A percentile compares a stretch with the other conserved stretches of the same genome.
These are phyloP conservation scores for Musca vetustissima DNA, from an alignment of 1,140 invertebrate species.

Conservation along the genomic window DNA sequence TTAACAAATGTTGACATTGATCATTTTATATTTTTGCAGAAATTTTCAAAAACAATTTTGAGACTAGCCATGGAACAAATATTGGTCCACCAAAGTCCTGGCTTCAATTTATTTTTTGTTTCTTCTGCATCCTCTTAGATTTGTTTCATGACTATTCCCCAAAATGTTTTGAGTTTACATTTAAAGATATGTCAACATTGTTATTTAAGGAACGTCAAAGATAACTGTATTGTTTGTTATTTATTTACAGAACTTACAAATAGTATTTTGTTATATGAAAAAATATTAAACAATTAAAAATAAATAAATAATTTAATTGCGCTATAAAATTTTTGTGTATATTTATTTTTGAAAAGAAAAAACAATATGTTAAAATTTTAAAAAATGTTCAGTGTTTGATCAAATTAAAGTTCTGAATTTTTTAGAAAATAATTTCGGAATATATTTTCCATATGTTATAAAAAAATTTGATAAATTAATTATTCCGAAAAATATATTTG, in stretches of 20 bases:
- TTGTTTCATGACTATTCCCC: not conserved
- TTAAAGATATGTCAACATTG: conserved; percentile 19
- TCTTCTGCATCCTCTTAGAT: not conserved
- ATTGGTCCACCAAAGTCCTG: not conserved
- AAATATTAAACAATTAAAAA: too few species aligned
- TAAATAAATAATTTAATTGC: too few species aligned
- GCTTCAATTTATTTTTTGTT: not conserved
- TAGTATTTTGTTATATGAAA: conserved; percentile 1
- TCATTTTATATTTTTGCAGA: conserved; percentile 1
- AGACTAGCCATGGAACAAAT: not conserved
- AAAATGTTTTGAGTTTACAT: not conserved
- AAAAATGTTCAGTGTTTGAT: too few species aligned
- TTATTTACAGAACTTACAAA: conserved; percentile 24
- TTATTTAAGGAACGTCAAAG: conserved; percentile 22
- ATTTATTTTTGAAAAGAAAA: too few species aligned
- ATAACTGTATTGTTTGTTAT: conserved; percentile 24
- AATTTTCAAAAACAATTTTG: not conserved
- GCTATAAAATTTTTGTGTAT: too few species aligned
- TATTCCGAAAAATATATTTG: too few species aligned
- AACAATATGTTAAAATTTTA: too few species aligned
- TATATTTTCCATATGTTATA: too few species aligned
- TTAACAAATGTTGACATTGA: conserved; percentile 16
- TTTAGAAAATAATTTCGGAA: too few species aligned
- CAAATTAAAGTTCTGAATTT: too few species aligned
- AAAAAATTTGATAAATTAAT: too few species aligned